A percentile compares a stretch with the other conserved stretches of the same genome.
Evolutionary conservation across 2,888 invertebrate genomes (phyloP).

Genomic region (Epirrhoe alternata): DNA sequence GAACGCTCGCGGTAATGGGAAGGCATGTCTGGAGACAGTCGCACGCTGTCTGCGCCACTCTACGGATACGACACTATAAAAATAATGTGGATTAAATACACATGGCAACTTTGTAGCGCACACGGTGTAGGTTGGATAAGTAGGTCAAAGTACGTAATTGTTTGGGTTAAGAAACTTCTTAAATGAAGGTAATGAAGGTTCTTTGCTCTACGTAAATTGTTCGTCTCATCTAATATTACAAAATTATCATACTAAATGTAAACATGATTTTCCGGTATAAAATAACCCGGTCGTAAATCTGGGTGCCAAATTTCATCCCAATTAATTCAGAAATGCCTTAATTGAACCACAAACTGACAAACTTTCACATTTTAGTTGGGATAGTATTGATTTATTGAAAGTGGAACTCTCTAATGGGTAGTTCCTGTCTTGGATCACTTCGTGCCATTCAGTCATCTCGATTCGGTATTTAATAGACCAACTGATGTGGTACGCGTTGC

Average conservation of each 20-base stretch:
- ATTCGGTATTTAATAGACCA: conserved; percentile 28
- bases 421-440: conserved; percentile 30
- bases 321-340: conserved; percentile 29
- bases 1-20: conserved; percentile 71
- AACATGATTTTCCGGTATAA: conserved; percentile 33
- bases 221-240: conserved; percentile 23
- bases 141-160: conserved; percentile 16
- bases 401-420: conserved; percentile 34
- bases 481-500: conserved; percentile 13
- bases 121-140: conserved; percentile 20
- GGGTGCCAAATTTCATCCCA: conserved; percentile 35
- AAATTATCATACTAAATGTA: conserved; percentile 29
- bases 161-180: conserved; percentile 10
- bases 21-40: conserved; percentile 66
- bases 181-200: no score
- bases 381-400: conserved; percentile 32
- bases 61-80: conserved; percentile 48
- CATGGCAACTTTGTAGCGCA: conserved; percentile 44
- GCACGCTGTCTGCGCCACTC: conserved; percentile 65
- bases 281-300: conserved; percentile 25
- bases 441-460: conserved; percentile 33
- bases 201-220: conserved; percentile 11
- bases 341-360: conserved; percentile 30
- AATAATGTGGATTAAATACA: conserved; percentile 60
- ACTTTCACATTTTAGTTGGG: conserved; percentile 37